Evolutionary conservation across 2,113 vertebrate species (phyloP), one percentile per base, ranked within the genome.

Genomic region (Chinchilla lanigera): DNA sequence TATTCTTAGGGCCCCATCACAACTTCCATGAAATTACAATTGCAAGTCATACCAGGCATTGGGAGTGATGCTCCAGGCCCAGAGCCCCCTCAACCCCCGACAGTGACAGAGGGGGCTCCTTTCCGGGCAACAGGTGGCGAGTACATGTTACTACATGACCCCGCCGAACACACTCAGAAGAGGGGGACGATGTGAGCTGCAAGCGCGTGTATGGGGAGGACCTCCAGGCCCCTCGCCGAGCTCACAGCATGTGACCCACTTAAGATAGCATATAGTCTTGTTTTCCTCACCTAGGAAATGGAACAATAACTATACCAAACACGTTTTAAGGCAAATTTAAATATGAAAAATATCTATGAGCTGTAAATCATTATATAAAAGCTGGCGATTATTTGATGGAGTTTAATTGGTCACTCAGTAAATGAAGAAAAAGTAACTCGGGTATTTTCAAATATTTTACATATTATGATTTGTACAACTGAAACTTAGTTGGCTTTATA

Each of bases 141-240:
- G 24, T 0, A 22, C 2, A 1, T 0, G 26, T 17, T 22, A 38
- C 13, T 0, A 7, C 22, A 8, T 2, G 1, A 2, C 12, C 28
- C 58, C 7, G 33, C 13, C 6, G 35, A 4, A 44, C 2, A 22
- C 7, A 0, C n/a, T 2, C 1, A 5, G 7, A 5, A 44, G 61
- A 38, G 33, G 47, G 13, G 17, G 11, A 5, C 10, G 1, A 3
- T 0, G 2, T n/a, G 26, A 54, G 2, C 11, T 13, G 84, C 30
- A 0, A 0, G 2, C 0, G 12, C 0, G 0, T 38, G 78, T 22
- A 1, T 14, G 3, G 2, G 0, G 30, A 28, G 35, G n/a, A 9
- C 6, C 4, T 0, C 0, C 0, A 9, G 41, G 30, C 9, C 69
- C 8, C 0, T 8, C 33, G 0, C 24, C 0, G 2, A 38, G 41